These are phyloP conservation scores for Trichomycterus rosablanca DNA, from an alignment of 2,113 vertebrate genomes.

Conservation along the genomic window DNA sequence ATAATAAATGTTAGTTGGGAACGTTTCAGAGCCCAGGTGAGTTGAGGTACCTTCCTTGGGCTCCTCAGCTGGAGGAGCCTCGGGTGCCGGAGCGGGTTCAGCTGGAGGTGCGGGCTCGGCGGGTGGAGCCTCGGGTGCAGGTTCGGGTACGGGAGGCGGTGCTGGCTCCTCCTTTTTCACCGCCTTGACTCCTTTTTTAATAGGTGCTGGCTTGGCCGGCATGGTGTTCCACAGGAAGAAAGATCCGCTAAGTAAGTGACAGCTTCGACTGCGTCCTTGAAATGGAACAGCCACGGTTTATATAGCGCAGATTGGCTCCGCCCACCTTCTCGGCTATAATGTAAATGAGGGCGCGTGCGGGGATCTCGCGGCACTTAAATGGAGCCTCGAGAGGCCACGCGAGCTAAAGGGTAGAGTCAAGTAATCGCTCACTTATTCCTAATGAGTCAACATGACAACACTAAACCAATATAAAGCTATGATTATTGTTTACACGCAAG, in stretches of 20 bases:
- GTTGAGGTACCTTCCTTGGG: conserved; percentile 53
- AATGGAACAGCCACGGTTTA: background rate
- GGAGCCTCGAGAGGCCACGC: background rate
- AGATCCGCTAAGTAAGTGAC: conserved; percentile 17
- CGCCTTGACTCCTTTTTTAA: conserved; percentile 66
- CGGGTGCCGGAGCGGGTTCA: background rate
- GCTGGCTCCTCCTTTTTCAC: conserved; percentile 35
- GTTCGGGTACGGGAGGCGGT: conserved; percentile 27
- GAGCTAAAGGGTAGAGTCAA: no score
- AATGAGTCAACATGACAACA: no score
- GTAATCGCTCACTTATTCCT: no score
- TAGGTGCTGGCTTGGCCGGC: conserved; percentile 62
- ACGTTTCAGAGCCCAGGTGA: background rate
- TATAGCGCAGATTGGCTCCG: background rate
- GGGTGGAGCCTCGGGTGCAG: conserved; percentile 40
- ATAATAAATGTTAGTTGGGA: no score
- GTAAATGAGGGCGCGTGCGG: background rate
- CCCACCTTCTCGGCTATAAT: background rate
- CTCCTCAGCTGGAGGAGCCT: conserved; percentile 48
- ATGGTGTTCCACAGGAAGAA: conserved; percentile 47
- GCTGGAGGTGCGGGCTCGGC: conserved; percentile 18
- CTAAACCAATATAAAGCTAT: no score
- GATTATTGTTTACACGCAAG: no score
- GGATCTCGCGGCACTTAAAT: background rate
- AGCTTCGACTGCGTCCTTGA: conserved; percentile 27